Evolutionary conservation across 2,888 invertebrate species (phyloP).

Genomic region (Drosophila anomelani): DNA sequence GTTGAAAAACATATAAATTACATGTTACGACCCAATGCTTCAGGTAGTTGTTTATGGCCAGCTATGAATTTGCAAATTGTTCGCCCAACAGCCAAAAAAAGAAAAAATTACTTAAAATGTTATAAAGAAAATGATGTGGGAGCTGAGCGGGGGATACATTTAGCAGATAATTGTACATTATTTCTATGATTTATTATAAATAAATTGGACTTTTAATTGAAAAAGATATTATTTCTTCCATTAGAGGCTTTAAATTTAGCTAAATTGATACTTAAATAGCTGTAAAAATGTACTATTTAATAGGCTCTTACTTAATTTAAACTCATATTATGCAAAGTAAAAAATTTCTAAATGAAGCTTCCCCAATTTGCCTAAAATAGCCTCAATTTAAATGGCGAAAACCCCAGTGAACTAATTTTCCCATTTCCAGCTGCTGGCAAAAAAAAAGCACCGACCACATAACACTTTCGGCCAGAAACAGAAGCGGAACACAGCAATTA

Average conservation of each 20-base stretch:
- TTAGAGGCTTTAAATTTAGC: neutral
- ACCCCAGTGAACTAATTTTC: slow-evolving; percentile 46
- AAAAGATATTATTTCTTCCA: neutral
- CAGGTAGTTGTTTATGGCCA: slow-evolving; percentile 57
- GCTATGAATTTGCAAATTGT: slow-evolving; percentile 52
- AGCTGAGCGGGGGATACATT: neutral
- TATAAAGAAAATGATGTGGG: slow-evolving; percentile 27
- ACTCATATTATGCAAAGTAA: neutral
- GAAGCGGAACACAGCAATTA: slow-evolving; percentile 56
- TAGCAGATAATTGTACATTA: too few species aligned
- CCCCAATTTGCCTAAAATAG: neutral
- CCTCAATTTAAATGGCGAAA: slow-evolving; percentile 11
- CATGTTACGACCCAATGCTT: slow-evolving; percentile 56
- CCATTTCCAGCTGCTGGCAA: slow-evolving; percentile 27
- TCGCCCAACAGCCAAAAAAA: neutral
- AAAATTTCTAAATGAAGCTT: too few species aligned
- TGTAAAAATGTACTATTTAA: neutral
- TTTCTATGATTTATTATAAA: neutral
- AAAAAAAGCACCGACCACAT: slow-evolving; percentile 40
- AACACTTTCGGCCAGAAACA: slow-evolving; percentile 38
- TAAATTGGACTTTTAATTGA: neutral
- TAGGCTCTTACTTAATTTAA: neutral
- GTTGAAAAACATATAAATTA: slow-evolving; percentile 55
- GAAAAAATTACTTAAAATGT: slow-evolving; percentile 36
- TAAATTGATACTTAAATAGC: neutral